phyloP scores from a whole-genome alignment of 2,113 vertebrate species.

The Macrotis lagotis region DNA sequence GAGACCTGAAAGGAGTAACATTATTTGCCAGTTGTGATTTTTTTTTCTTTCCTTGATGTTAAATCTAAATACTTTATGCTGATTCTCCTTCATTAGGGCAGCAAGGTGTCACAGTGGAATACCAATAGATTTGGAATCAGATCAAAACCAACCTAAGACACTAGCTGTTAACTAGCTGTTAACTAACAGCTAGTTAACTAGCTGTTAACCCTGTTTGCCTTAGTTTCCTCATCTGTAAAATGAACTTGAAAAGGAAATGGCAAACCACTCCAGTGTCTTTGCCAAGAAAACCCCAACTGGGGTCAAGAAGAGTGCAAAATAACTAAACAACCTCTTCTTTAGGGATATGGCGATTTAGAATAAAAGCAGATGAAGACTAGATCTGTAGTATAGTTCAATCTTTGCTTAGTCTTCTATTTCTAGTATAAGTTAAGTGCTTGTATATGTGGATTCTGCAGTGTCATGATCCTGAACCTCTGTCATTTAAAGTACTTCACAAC shows the following conservation, averaged over 20 bases:
- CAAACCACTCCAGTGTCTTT: not conserved
- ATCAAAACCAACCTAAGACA: not conserved
- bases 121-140: not conserved
- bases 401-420: not conserved
- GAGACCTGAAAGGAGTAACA: not conserved
- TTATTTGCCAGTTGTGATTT: not conserved
- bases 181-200: no score
- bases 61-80: not conserved
- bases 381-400: not conserved
- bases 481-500: not conserved
- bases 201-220: not conserved
- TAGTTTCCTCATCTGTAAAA: not conserved
- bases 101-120: not conserved
- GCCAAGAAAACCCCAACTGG: not conserved
- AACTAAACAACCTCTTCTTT: not conserved
- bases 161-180: not conserved
- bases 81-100: not conserved
- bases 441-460: not conserved
- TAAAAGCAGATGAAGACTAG: not conserved
- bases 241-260: not conserved
- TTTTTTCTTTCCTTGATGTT: not conserved
- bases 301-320: not conserved
- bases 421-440: not conserved
- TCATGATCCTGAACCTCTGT: not conserved
- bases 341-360: not conserved